Conservation (phyloP, 2,797 vertebrate species). For the Ctenochaetus hawaiiensis region DNA sequence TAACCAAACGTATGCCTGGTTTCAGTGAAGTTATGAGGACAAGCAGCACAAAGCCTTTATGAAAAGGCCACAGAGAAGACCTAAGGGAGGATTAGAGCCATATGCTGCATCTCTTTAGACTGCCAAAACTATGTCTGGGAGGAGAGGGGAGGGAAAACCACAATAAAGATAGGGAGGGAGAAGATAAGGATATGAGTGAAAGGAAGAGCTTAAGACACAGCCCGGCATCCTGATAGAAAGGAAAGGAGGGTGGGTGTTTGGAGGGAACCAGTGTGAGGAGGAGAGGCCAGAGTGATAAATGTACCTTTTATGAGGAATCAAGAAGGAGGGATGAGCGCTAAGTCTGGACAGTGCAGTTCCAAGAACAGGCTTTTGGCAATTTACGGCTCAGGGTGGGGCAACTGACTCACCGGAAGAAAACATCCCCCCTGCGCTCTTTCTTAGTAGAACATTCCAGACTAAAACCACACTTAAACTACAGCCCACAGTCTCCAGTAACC, state of each 20-base stretch:
- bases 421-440: conserved; percentile 7
- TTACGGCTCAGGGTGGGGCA: conserved; percentile 59
- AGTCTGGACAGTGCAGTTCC: conserved; percentile 49
- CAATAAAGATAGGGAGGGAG: conserved; percentile 44
- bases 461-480: conserved; percentile 62
- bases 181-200: conserved; percentile 46
- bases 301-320: conserved; percentile 31
- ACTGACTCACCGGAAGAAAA: conserved; percentile 65
- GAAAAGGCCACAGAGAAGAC: conserved; percentile 55
- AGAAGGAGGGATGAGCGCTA: conserved; percentile 27
- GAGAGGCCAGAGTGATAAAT: conserved; percentile 41
- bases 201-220: conserved; percentile 26
- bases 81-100: conserved; percentile 64
- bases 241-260: background rate
- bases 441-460: conserved; percentile 63
- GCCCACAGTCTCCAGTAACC: conserved; percentile 39
- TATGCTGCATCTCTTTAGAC: conserved; percentile 60
- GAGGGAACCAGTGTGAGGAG: conserved; percentile 11
- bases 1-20: background rate
- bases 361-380: conserved; percentile 71
- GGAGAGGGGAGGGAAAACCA: conserved; percentile 26
- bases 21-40: conserved; percentile 8
- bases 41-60: conserved; percentile 27
- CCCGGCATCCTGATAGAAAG: conserved; percentile 32
- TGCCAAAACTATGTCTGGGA: conserved; percentile 64